Conservation (phyloP, 2,797 vertebrate species). For the Perodicticus potto region DNA sequence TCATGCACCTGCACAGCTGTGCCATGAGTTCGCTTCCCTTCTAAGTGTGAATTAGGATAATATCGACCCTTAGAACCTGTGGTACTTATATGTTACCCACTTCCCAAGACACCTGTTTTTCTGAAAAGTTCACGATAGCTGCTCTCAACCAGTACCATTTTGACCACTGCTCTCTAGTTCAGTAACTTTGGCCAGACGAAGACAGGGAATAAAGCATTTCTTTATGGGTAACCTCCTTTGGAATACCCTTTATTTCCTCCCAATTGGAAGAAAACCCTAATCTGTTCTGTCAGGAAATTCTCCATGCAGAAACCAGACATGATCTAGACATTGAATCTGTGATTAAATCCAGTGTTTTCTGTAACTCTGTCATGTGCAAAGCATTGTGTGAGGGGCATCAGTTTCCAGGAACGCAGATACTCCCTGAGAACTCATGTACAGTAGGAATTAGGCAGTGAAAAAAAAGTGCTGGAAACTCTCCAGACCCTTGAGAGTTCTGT, state of each 20-base stretch:
- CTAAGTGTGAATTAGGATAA: neutral
- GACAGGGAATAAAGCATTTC: slow-evolving; percentile 6
- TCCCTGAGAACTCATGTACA: neutral
- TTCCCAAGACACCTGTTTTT: neutral
- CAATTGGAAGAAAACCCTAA: slow-evolving; percentile 12
- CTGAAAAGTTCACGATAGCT: neutral
- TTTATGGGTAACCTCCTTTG: slow-evolving; percentile 14
- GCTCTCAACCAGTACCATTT: neutral
- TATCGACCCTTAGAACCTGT: neutral
- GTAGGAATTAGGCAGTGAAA: neutral
- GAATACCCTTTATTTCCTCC: slow-evolving; percentile 16
- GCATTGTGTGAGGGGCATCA: neutral
- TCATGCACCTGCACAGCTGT: neutral
- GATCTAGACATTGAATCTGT: neutral
- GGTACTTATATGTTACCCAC: neutral
- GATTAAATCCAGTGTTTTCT: neutral
- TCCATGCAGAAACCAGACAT: neutral
- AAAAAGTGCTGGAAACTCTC: neutral
- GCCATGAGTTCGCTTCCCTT: neutral
- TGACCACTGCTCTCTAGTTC: neutral
- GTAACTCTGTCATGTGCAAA: neutral
- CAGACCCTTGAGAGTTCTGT: neutral
- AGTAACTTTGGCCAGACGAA: neutral
- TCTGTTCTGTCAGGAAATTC: slow-evolving; percentile 2
- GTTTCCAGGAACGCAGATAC: neutral